Base-by-base conservation (phyloP, 2,797 vertebrate genomes). In the Coreius guichenoti region DNA sequence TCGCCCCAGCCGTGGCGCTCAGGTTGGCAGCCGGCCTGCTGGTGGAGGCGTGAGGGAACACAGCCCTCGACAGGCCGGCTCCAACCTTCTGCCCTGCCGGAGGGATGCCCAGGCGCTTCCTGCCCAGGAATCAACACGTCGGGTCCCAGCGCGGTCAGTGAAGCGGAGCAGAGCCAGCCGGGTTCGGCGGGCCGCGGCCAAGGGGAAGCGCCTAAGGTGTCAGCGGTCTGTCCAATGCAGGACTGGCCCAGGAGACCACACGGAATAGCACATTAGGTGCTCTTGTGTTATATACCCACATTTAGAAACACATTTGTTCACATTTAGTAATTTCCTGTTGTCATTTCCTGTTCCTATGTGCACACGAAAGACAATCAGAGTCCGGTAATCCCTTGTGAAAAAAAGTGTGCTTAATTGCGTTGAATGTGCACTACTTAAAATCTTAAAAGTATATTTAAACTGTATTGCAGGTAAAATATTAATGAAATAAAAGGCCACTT, bases 91-190 rank as follows among this genome's bases (percentile, higher is more conserved):
- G 87, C 85, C 83, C 83, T 21, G 77, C 82, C 70, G 69, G 70
- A 72, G 77, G 68, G 82, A 79, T 75, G 82, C 67, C 74, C 67
- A 58, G 67, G 36, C 49, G 21, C 68, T 72, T 82, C 80, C 51
- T 82, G 80, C 29, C 47, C 79, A 23, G 51, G 68, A 72, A 72
- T 73, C 73, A 54, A 19, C 1, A 5, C 33, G 14, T 36, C 6
- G 73, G 31, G 31, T 23, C 79, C 51, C 45, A 78, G 70, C 9
- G 68, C 31, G 58, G 26, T 58, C 77, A 61, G 82, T 47, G 79
- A 61, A 82, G 80, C 68, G 69, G 80, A 88, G 58, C 19, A 12
- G 74, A 82, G 81, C 58, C 87, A 88, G 87, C 80, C 73, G 88
- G 86, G 61, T 81, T 72, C 61, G 61, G 45, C 51, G 19, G 75